phyloP scores from a whole-genome alignment of 1,140 invertebrate species.

The Drosophila suzukii region DNA sequence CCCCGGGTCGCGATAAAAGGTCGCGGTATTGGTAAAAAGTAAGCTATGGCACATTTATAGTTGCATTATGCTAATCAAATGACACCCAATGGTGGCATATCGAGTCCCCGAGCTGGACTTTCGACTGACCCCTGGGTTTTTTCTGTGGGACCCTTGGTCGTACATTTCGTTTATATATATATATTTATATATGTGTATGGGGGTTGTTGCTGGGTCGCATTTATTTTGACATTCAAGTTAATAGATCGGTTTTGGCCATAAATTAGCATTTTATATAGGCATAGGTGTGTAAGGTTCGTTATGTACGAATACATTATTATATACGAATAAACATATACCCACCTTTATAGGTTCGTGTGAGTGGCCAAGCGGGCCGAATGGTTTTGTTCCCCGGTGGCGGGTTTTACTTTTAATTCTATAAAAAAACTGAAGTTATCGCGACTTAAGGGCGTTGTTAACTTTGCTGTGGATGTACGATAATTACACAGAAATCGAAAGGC shows the following conservation, averaged over 20 bases:
- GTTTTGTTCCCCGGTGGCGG: conserved; percentile 28
- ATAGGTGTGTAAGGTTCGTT: conserved; percentile 35
- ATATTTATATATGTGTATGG: conserved; percentile 7
- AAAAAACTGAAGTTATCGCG: conserved; percentile 2
- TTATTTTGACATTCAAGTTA: conserved; percentile 83
- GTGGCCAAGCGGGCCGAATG: conserved; percentile 31
- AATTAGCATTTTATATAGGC: conserved; percentile 80
- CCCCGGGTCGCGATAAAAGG: conserved; percentile 25
- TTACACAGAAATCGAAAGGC: conserved; percentile 12
- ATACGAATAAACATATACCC: not conserved
- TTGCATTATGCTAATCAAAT: conserved; percentile 83
- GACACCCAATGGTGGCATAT: conserved; percentile 80
- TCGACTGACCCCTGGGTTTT: conserved; percentile 36
- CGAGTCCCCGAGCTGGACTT: conserved; percentile 40
- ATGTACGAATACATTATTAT: conserved; percentile 2
- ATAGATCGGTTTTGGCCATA: conserved; percentile 82
- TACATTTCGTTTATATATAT: conserved; percentile 9
- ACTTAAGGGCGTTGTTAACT: conserved; percentile 5
- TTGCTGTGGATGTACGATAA: conserved; percentile 22
- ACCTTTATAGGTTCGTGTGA: conserved; percentile 22
- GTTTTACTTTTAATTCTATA: conserved; percentile 12
- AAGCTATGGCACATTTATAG: conserved; percentile 78
- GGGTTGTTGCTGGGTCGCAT: conserved; percentile 56
- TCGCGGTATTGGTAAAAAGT: conserved; percentile 59
- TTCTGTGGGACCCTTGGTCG: conserved; percentile 6